Percentiles rank a stretch among this genome's conserved stretches.
Evolutionary conservation across 64 coral and sea anemone genomes (phyloP).

Genomic region (Pachyseris speciosa): DNA sequence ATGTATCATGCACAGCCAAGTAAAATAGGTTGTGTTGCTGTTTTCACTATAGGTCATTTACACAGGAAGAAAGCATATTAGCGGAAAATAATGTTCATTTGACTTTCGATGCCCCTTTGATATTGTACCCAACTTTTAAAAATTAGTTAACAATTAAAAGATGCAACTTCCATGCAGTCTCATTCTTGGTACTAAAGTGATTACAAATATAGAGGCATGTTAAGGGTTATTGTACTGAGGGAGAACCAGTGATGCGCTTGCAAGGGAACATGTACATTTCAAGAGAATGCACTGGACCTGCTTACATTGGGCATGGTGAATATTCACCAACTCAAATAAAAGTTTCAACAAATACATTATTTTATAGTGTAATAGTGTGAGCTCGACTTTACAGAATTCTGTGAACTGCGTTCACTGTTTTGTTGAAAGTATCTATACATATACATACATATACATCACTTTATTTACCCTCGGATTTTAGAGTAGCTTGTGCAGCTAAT

Average conservation of each 20-base stretch:
- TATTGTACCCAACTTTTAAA: slow-evolving; percentile 25
- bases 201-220: slow-evolving; percentile 16
- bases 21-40: slow-evolving; percentile 31
- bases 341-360: slow-evolving; percentile 29
- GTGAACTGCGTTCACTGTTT: slow-evolving; percentile 53
- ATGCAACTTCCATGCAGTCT: slow-evolving; percentile 33
- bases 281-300: neutral
- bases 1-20: slow-evolving; percentile 33
- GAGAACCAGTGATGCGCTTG: slow-evolving; percentile 17
- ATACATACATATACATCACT: no score
- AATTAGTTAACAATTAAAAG: slow-evolving; percentile 12
- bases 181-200: slow-evolving; percentile 3
- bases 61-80: slow-evolving; percentile 4
- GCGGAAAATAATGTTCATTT: slow-evolving; percentile 36
- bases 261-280: slow-evolving; percentile 18
- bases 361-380: slow-evolving; percentile 39
- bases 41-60: slow-evolving; percentile 39
- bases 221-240: slow-evolving; percentile 26
- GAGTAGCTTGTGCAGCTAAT: no score
- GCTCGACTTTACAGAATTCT: slow-evolving; percentile 65
- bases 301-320: slow-evolving; percentile 2
- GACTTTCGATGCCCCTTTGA: neutral
- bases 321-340: slow-evolving; percentile 23
- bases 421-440: slow-evolving; percentile 68
- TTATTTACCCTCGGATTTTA: no score